These are phyloP conservation scores for Phania funesta DNA, from an alignment of 2,888 invertebrate species.

Conservation along the genomic window DNA sequence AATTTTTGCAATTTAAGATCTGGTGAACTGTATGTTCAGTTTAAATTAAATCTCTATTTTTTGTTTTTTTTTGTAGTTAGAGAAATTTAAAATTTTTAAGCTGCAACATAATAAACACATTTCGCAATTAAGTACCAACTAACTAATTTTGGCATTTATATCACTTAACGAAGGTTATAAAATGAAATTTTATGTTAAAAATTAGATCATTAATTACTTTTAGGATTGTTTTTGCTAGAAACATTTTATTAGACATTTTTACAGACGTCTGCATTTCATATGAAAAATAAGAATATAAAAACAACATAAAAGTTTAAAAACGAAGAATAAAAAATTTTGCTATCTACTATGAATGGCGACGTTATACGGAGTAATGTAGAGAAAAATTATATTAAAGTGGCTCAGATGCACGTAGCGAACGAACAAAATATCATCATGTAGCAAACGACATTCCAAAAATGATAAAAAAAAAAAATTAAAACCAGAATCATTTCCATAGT, in stretches of 20 bases:
- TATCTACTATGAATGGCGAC: constrained; percentile 3
- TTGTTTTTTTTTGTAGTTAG: too few relatives aligned
- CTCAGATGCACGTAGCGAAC: constrained; percentile 46
- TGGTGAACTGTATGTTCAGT: too few relatives aligned
- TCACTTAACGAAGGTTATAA: constrained; percentile 41
- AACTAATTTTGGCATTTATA: constrained; percentile 43
- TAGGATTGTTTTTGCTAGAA: neutral
- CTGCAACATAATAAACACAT: neutral
- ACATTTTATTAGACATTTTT: neutral
- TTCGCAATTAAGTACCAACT: neutral
- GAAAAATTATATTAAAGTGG: constrained; percentile 32
- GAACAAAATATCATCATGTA: constrained; percentile 33
- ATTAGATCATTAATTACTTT: constrained; percentile 55
- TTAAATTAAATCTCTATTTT: too few relatives aligned
- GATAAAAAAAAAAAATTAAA: constrained; percentile 1
- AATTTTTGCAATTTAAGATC: too few relatives aligned
- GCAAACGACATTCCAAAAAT: constrained; percentile 29
- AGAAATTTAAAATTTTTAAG: too few relatives aligned
- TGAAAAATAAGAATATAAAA: neutral
- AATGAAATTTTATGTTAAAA: constrained; percentile 45
- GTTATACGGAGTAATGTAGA: neutral
- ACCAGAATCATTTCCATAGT: constrained; percentile 52
- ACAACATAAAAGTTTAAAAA: constrained; percentile 7
- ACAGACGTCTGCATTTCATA: constrained; percentile 18
- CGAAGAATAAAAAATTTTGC: neutral